Conservation (phyloP, 2,797 vertebrate species). For the Austrolebias charrua region DNA sequence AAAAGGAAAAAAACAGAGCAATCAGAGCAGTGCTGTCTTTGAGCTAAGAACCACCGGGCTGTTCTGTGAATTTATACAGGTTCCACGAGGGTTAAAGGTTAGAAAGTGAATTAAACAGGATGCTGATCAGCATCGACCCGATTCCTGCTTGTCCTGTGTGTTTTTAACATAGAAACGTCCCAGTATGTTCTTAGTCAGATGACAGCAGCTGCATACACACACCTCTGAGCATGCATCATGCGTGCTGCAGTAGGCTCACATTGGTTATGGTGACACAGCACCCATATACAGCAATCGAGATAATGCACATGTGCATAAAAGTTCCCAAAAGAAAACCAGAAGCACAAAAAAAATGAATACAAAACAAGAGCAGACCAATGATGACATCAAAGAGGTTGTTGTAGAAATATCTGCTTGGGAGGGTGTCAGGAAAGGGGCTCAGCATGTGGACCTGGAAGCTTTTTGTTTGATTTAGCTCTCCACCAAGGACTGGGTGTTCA, state of each 20-base stretch:
- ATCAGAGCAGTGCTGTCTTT: constrained; percentile 58
- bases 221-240: constrained; percentile 76
- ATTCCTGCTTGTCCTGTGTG: constrained; percentile 13
- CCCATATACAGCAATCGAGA: constrained; percentile 68
- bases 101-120: constrained; percentile 2
- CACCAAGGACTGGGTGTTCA: constrained; percentile 58
- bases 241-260: constrained; percentile 75
- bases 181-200: constrained; percentile 65
- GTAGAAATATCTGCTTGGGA: constrained; percentile 67
- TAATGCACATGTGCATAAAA: constrained; percentile 72
- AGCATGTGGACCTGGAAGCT: constrained; percentile 72
- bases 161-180: constrained; percentile 32
- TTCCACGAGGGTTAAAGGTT: not conserved
- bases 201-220: constrained; percentile 67
- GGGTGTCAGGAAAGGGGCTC: constrained; percentile 63
- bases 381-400: constrained; percentile 70
- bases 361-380: constrained; percentile 74
- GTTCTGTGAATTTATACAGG: not conserved
- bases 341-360: constrained; percentile 68
- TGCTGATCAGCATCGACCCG: constrained; percentile 8
- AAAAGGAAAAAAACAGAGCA: constrained; percentile 50
- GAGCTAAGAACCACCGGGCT: constrained; percentile 62
- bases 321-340: constrained; percentile 64
- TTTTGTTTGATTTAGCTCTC: constrained; percentile 71
- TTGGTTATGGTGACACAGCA: constrained; percentile 76